Base-by-base conservation (phyloP, 30 jellyfish, hydroid and myxozoan species). In the Cassiopea xamachana region DNA sequence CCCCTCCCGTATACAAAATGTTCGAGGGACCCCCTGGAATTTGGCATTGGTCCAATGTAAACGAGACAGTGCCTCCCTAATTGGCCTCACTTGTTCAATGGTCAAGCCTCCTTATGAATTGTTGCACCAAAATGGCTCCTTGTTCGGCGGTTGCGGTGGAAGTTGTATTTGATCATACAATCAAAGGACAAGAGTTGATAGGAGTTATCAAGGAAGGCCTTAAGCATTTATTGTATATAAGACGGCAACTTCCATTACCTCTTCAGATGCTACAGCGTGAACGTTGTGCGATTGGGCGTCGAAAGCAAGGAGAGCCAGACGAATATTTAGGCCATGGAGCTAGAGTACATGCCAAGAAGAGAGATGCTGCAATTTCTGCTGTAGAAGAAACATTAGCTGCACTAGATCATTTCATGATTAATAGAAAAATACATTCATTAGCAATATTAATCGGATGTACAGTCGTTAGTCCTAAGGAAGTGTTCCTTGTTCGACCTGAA, bases 201-300 rank as follows among this genome's bases (percentile, higher is more conserved):
- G 58, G 50, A 6, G 18, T 86, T 1, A 45, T 86, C 1, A 75
- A 74, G 62, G 93, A 75, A 75, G 75, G 81, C 39, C 46, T 86
- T 58, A 86, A 86, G 93, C 81, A 86, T 62, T 48, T 86, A 7
- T 73, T 86, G 43, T 86, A 73, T 61, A 48, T 74, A 3, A 58
- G 93, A 49, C 76, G 93, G 60, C 93, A 86, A 75, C 81, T 86
- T 18, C 93, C 93, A 49, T 60, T 86, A 59, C 93, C 93, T 2
- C 45, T 16, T 16, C 19, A 55, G 86, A 81, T 76, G 15, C 59
- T 86, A 60, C 87, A 86, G 51, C 60, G 81, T 13, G 93, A 86
- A 77, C 87, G 60, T 46, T 2, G 44, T 12, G n/a, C 27, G 2
- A 51, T 27, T 10, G 47, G n/a, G 8, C 75, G 27, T 15, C 62